A percentile compares a stretch with the other conserved stretches of the same genome.
Evolutionary conservation across 2,888 invertebrate species (phyloP).

Genomic region (Lasioglossum villosulum): DNA sequence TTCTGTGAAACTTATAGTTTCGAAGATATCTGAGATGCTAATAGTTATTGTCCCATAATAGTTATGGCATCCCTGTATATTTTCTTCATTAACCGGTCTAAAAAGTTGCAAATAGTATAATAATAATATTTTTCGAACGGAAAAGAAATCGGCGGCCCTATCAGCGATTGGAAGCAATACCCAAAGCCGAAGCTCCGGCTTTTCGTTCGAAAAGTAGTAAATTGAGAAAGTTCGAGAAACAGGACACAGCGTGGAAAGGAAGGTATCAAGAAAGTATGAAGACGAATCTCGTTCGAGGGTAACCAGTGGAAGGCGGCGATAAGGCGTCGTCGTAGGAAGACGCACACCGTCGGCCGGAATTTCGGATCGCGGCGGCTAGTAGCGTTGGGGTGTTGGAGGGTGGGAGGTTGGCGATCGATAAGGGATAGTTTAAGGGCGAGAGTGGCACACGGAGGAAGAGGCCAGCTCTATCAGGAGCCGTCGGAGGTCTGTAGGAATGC

Average conservation of each 20-base stretch:
- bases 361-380: constrained; percentile 41
- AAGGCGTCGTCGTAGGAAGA: constrained; percentile 20
- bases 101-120: too few relatives aligned
- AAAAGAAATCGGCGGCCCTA: background rate
- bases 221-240: background rate
- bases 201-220: background rate
- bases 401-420: constrained; percentile 58
- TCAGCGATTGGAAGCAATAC: background rate
- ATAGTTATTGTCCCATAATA: too few relatives aligned
- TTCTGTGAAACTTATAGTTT: too few relatives aligned
- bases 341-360: constrained; percentile 39
- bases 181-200: background rate
- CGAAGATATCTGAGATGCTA: too few relatives aligned
- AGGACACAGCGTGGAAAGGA: background rate
- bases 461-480: background rate
- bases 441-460: constrained; percentile 21
- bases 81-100: too few relatives aligned
- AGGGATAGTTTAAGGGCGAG: constrained; percentile 61
- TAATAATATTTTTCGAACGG: background rate
- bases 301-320: constrained; percentile 15
- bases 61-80: too few relatives aligned
- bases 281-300: constrained; percentile 9
- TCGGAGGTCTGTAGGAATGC: background rate
- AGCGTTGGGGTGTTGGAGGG: background rate
- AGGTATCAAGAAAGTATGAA: background rate